These are phyloP conservation scores for Magallana nippona DNA, from an alignment of 2,888 invertebrate genomes.

Conservation along the genomic window DNA sequence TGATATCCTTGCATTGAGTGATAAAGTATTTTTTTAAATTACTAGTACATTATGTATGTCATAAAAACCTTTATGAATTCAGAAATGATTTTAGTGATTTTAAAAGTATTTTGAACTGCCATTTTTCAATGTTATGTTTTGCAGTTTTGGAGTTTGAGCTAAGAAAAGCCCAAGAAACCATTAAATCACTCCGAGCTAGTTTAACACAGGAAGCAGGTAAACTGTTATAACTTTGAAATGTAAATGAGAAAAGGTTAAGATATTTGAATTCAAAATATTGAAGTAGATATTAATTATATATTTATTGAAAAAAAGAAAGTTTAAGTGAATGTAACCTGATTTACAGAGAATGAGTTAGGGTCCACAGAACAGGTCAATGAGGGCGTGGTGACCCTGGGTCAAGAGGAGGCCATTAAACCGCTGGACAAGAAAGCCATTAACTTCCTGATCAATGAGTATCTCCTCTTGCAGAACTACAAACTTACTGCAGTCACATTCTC, in stretches of 20 bases:
- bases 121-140: not conserved
- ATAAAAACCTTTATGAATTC: no score
- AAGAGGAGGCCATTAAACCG: constrained; percentile 84
- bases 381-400: constrained; percentile 46
- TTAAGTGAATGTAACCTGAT: no score
- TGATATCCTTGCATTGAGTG: no score
- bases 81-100: no score
- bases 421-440: constrained; percentile 91
- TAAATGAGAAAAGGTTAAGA: not conserved
- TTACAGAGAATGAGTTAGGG: constrained; percentile 68
- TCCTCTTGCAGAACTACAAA: constrained; percentile 89
- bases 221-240: no score
- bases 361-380: constrained; percentile 59
- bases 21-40: no score
- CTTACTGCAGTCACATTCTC: constrained; percentile 93
- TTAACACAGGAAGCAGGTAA: constrained; percentile 83
- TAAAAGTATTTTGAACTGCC: not conserved
- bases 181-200: constrained; percentile 89
- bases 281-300: not conserved
- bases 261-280: not conserved
- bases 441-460: constrained; percentile 92
- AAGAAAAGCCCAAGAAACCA: constrained; percentile 92
- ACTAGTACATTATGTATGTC: no score
- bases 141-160: constrained; percentile 91
- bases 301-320: not conserved